Evolutionary conservation across 2,797 vertebrate genomes (phyloP), one percentile per base, ranked within the genome.

Genomic region (Oreortyx pictus): DNA sequence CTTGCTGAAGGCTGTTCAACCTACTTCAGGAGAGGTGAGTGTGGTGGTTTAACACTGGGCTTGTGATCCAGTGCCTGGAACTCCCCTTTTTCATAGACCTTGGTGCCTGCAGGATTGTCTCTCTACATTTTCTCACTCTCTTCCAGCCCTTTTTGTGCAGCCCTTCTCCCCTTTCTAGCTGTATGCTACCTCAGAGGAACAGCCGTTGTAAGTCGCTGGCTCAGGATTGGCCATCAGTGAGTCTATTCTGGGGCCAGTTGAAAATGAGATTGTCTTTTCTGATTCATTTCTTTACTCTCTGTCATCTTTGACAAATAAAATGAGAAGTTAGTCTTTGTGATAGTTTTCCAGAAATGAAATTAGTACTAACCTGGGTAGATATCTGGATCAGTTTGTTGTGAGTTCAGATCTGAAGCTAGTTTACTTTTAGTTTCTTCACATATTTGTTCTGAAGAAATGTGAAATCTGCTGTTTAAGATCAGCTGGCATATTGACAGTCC

Each of bases 1-100:
- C 92, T 97, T 99, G 82, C 98, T 99, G 80, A 98, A 98, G 91
- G 99, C 99, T 11, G 99, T 99, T 90, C 99, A 99, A 82, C 99
- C 99, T 1, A 98, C 98, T 25, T 99, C 99, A 16, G 98, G 98
- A 92, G 99, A 99, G 98, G 99, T 99, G 89, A 98, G 97, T 15
- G 56, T 46, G 18, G 7, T 54, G 41, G 8, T 64, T 43, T 18
- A 27, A 16, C 4, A 14, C 54, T n/a, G 29, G 4, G 33, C 23
- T 65, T 82, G 5, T 59, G 33, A 23, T 59, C 14, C 22, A 14
- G 57, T 24, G 22, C 33, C 57, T 59, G 20, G 33, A 59, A 23
- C 13, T 35, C 70, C 29, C 37, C 31, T 8, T 39, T 39, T 43
- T 64, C 37, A 64, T 13, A 35, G 57, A 59, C 8, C 57, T 59